These are phyloP conservation scores for Globodera rostochiensis DNA, from an alignment of 1,140 invertebrate genomes.

Conservation along the genomic window DNA sequence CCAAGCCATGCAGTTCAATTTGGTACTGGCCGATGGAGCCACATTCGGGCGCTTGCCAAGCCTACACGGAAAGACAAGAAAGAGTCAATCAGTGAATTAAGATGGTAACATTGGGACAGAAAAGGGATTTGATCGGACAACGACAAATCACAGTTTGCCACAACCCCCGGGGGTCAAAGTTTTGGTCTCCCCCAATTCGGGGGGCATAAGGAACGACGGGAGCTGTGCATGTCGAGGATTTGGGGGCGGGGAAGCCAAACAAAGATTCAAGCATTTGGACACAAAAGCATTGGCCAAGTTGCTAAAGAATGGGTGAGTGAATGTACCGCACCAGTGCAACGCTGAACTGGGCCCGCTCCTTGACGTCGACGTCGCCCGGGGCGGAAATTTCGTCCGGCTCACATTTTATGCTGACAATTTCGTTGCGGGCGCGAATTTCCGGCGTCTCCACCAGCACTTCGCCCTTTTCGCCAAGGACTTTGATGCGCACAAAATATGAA, in stretches of 20 bases:
- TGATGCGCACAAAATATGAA: conserved; percentile 64
- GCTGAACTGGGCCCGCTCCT: conserved; percentile 57
- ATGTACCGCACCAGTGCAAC: conserved; percentile 45
- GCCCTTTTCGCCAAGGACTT: conserved; percentile 63
- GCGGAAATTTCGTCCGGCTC: conserved; percentile 63
- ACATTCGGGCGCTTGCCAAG: conserved; percentile 63
- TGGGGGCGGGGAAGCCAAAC: no score
- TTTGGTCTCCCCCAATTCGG: no score
- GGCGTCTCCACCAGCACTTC: conserved; percentile 65
- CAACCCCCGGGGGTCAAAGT: no score
- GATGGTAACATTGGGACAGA: no score
- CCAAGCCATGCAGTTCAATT: conserved; percentile 58
- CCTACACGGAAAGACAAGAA: not conserved
- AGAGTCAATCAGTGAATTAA: no score
- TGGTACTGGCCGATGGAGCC: conserved; percentile 64
- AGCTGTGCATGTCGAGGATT: no score
- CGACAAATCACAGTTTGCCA: no score
- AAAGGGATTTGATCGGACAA: no score
- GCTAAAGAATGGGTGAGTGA: no score
- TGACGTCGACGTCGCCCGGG: conserved; percentile 59
- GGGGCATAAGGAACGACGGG: no score
- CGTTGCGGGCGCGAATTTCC: conserved; percentile 63
- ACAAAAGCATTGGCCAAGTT: no score
- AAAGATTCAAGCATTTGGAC: no score
- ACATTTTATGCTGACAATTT: conserved; percentile 65